phyloP scores from a whole-genome alignment of 2,797 vertebrate genomes.

The Trachops cirrhosus region DNA sequence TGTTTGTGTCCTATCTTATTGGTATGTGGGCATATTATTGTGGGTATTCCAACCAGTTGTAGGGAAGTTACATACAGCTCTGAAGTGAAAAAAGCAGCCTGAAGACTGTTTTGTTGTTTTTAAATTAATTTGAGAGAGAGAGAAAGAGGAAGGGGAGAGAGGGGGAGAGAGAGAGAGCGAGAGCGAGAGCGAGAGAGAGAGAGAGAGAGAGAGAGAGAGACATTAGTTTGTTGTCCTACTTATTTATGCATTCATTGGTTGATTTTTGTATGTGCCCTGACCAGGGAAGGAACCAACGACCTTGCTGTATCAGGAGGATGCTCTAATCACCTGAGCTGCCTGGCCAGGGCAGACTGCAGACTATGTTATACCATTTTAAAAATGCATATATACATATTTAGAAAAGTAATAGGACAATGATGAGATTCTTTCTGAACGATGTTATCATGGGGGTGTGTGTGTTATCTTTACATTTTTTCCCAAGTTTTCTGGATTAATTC shows the following conservation, averaged over 20 bases:
- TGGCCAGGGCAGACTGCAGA: too few species aligned
- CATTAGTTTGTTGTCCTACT: background rate
- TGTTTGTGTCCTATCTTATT: slow-evolving; percentile 22
- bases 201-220: background rate
- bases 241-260: too few species aligned
- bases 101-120: background rate
- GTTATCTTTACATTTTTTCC: background rate
- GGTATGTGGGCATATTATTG: background rate
- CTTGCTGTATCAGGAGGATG: too few species aligned
- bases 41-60: background rate
- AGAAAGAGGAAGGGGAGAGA: background rate
- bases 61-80: background rate
- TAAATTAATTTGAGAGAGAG: background rate
- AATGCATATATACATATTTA: background rate
- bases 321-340: too few species aligned
- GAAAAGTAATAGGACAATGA: slow-evolving; percentile 11
- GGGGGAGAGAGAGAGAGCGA: too few species aligned
- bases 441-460: background rate
- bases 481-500: slow-evolving; percentile 28
- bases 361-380: too few species aligned
- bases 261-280: too few species aligned
- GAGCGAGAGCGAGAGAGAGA: background rate
- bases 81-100: background rate
- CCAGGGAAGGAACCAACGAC: too few species aligned
- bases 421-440: background rate